A percentile compares a stretch with the other conserved stretches of the same genome.
phyloP scores from a whole-genome alignment of 2,888 invertebrate genomes.

The Cheilosia vulpina region DNA sequence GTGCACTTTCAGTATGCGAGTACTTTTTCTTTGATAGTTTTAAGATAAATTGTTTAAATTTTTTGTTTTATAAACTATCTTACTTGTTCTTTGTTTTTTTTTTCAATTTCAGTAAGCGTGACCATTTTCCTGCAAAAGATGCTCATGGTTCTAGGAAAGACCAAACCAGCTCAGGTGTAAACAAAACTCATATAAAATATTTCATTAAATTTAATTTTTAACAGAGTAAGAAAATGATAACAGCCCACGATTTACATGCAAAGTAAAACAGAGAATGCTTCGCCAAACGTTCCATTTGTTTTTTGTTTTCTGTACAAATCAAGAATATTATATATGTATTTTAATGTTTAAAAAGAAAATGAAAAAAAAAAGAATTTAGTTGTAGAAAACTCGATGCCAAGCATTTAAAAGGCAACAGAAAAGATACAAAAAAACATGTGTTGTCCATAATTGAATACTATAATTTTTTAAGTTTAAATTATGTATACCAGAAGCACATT shows the following conservation, averaged over 20 bases:
- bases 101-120: constrained; percentile 84
- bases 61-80: neutral
- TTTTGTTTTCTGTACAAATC: constrained; percentile 18
- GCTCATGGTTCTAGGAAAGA: constrained; percentile 89
- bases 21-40: constrained; percentile 9
- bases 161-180: constrained; percentile 89
- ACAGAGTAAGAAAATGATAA: constrained; percentile 18
- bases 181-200: constrained; percentile 72
- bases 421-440: neutral
- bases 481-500: constrained; percentile 30
- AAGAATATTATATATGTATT: constrained; percentile 1
- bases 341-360: constrained; percentile 14
- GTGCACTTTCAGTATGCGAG: constrained; percentile 19
- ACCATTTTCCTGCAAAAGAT: constrained; percentile 89
- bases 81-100: constrained; percentile 8
- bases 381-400: constrained; percentile 47
- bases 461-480: constrained; percentile 46
- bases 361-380: constrained; percentile 23
- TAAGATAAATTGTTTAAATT: constrained; percentile 4
- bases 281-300: constrained; percentile 45
- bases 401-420: constrained; percentile 43
- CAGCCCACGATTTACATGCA: constrained; percentile 23
- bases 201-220: constrained; percentile 62
- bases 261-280: constrained; percentile 25
- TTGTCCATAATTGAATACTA: constrained; percentile 10